Evolutionary conservation across 2,113 vertebrate species (phyloP).

Genomic region (Chloropsis hardwickii): DNA sequence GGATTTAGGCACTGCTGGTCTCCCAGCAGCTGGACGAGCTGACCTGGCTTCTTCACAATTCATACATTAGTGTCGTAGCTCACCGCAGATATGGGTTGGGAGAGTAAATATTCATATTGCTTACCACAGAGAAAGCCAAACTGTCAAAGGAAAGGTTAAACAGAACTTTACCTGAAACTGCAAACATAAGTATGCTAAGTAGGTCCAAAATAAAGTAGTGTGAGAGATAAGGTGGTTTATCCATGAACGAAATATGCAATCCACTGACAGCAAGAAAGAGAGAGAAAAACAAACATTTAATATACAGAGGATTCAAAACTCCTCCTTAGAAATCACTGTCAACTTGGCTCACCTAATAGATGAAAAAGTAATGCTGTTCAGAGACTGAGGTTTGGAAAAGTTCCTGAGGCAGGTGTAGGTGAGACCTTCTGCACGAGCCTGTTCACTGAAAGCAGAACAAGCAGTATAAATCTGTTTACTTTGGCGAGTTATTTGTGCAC

Average conservation of each 20-base stretch:
- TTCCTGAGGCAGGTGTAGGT: not conserved
- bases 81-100: rapidly evolving
- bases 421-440: rapidly evolving
- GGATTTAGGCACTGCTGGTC: not conserved
- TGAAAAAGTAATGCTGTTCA: not conserved
- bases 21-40: not conserved
- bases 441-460: not conserved
- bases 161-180: not conserved
- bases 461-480: not conserved
- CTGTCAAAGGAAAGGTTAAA: not conserved
- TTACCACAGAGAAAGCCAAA: not conserved
- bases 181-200: not conserved
- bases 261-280: not conserved
- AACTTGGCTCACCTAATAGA: not conserved
- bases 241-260: not conserved
- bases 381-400: not conserved
- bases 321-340: not conserved
- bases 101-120: not conserved
- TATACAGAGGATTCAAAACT: not conserved
- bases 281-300: not conserved
- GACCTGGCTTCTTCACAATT: not conserved
- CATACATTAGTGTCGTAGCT: not conserved
- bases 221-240: not conserved
- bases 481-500: not conserved
- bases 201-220: not conserved